Conservation (phyloP, 2,113 vertebrate genomes). For the Trogon melanurus region DNA sequence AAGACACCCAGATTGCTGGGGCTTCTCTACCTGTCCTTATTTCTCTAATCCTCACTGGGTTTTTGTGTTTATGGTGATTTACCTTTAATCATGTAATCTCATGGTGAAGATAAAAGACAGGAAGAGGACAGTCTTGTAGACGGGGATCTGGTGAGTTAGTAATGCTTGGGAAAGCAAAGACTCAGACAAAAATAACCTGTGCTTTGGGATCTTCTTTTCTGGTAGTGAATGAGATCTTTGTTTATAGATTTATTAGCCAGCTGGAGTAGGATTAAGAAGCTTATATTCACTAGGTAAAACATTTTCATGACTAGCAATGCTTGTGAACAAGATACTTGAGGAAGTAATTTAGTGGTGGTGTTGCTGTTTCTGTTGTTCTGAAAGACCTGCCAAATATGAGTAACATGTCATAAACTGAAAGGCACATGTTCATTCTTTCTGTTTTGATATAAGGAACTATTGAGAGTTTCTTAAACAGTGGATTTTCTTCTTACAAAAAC, state of each 20-base stretch:
- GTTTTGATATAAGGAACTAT: neutral
- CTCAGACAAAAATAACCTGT: neutral
- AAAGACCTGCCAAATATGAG: neutral
- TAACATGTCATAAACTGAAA: neutral
- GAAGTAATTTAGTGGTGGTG: neutral
- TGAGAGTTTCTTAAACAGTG: conserved; percentile 17
- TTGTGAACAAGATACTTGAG: neutral
- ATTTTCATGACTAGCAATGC: neutral
- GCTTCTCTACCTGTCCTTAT: neutral
- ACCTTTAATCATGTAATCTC: neutral
- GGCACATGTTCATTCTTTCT: conserved; percentile 1
- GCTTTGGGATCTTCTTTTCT: neutral
- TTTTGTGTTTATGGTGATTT: neutral
- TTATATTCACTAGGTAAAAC: neutral
- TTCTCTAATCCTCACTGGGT: neutral
- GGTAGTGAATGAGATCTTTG: neutral
- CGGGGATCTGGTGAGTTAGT: neutral
- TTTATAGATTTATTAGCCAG: conserved; percentile 8
- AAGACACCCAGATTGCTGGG: neutral
- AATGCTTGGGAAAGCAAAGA: neutral
- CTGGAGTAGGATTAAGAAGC: neutral
- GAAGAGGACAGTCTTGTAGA: neutral
- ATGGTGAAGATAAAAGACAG: neutral
- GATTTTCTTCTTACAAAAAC: conserved; percentile 36
- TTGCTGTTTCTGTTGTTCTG: neutral